phyloP scores from a whole-genome alignment of 37 sponge, comb jelly and placozoan species.

The Mnemiopsis leidyi region DNA sequence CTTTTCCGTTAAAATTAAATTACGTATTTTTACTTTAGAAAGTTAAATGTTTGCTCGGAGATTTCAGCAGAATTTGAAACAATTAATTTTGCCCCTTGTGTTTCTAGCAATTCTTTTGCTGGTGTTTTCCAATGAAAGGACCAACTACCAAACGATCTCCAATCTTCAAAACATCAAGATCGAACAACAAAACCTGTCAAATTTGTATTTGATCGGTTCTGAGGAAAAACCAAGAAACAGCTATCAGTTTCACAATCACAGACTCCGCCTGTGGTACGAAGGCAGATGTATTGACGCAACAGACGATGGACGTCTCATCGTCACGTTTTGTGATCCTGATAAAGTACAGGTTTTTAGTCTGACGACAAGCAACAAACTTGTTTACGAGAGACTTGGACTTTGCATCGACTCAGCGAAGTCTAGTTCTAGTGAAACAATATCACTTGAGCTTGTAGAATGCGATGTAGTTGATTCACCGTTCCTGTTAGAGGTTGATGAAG shows the following conservation, averaged over 20 bases:
- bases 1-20: no score
- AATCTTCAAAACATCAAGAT: no score
- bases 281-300: background rate
- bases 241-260: background rate
- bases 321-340: background rate
- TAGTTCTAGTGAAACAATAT: background rate
- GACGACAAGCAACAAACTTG: background rate
- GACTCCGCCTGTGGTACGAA: background rate
- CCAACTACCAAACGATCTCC: no score
- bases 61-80: no score
- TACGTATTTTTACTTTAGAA: no score
- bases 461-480: background rate
- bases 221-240: no score
- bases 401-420: background rate
- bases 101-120: no score
- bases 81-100: no score
- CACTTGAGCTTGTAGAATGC: background rate
- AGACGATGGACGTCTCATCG: background rate
- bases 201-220: no score
- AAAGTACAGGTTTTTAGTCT: background rate
- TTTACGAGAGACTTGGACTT: background rate
- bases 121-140: no score
- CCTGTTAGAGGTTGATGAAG: background rate
- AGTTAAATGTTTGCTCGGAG: no score
- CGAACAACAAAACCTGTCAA: no score